phyloP scores from a whole-genome alignment of 2,113 vertebrate species.

The Callopanchax toddi region DNA sequence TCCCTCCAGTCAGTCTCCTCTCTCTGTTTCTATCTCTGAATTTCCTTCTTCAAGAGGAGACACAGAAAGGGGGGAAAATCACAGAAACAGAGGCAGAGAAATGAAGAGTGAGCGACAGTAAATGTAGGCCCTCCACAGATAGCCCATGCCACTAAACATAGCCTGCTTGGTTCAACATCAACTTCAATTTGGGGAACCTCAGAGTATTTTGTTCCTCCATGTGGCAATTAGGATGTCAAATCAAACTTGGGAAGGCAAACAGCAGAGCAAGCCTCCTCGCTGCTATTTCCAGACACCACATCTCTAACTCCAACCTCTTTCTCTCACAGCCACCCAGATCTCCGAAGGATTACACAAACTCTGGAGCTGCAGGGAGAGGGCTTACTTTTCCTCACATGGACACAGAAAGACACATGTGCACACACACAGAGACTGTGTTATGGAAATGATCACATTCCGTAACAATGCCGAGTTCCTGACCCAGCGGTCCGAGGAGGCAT shows the following conservation, averaged over 20 bases:
- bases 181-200: constrained; percentile 76
- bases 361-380: constrained; percentile 31
- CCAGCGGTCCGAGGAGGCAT: constrained; percentile 58
- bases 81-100: constrained; percentile 41
- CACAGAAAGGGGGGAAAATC: constrained; percentile 12
- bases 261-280: constrained; percentile 67
- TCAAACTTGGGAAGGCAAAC: constrained; percentile 78
- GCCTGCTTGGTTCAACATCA: constrained; percentile 70
- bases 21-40: constrained; percentile 44
- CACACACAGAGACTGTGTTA: constrained; percentile 57
- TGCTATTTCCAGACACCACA: constrained; percentile 76
- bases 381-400: constrained; percentile 41
- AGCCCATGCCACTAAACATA: constrained; percentile 78
- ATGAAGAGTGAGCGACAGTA: constrained; percentile 63
- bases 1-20: constrained; percentile 63
- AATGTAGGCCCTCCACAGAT: constrained; percentile 73
- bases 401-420: constrained; percentile 27
- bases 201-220: constrained; percentile 80
- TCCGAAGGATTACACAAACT: constrained; percentile 55
- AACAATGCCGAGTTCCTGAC: constrained; percentile 74
- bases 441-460: constrained; percentile 74
- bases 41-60: constrained; percentile 53
- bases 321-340: constrained; percentile 45
- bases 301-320: constrained; percentile 63
- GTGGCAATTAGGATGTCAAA: constrained; percentile 83